phyloP scores from a whole-genome alignment of 2,888 invertebrate species.

The Chrysolina haemoptera region DNA sequence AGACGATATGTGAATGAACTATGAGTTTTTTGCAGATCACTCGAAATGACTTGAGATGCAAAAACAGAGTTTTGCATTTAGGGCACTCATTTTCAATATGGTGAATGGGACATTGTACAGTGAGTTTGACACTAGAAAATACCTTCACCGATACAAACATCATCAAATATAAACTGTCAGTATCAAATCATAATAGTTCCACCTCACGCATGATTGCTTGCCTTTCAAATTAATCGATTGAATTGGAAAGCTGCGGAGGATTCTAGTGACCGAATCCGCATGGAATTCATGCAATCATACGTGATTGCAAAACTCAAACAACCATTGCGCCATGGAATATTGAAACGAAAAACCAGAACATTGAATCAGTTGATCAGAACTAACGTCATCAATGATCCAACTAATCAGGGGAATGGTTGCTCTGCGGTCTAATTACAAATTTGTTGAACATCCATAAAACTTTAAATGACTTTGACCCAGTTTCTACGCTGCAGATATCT shows the following conservation, averaged over 20 bases:
- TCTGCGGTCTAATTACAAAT: constrained; percentile 16
- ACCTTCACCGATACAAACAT: too few species aligned
- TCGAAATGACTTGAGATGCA: too few species aligned
- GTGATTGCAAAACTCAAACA: constrained; percentile 6
- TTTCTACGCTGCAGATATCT: neutral
- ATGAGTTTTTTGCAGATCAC: too few species aligned
- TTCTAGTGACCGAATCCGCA: neutral
- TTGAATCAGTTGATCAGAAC: constrained; percentile 13
- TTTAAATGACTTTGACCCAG: neutral
- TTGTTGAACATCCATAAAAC: constrained; percentile 8
- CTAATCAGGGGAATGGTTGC: constrained; percentile 9
- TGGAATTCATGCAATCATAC: neutral
- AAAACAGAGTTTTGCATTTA: too few species aligned
- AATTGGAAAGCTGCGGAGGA: neutral
- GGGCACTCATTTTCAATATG: too few species aligned
- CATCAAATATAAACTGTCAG: too few species aligned
- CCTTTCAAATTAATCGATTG: neutral
- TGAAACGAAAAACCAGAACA: neutral
- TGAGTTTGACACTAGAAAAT: too few species aligned
- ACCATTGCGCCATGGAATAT: neutral
- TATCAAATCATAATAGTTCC: too few species aligned
- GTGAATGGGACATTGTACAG: too few species aligned
- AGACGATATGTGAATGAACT: too few species aligned
- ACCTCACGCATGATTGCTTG: too few species aligned
- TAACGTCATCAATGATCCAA: neutral